Conservation (phyloP, 1,140 invertebrate genomes). For the Apis dorsata region DNA sequence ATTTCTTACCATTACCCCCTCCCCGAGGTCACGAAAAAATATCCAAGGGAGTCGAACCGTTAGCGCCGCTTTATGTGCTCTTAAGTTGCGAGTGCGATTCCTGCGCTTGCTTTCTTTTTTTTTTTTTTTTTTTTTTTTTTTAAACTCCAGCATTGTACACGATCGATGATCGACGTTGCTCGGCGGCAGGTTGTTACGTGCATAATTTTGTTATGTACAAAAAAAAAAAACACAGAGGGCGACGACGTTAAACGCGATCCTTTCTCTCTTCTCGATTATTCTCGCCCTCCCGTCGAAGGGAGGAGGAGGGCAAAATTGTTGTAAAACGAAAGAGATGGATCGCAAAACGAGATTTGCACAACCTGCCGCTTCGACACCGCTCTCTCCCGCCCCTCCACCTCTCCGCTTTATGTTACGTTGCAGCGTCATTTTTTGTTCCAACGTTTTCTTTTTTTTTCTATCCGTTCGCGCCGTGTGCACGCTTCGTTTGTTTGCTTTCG, state of each 20-base stretch:
- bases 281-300: too few relatives aligned
- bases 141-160: constrained; percentile 2
- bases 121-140: neutral
- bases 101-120: constrained; percentile 8
- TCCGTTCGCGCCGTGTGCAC: constrained; percentile 46
- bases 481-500: constrained; percentile 62
- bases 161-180: constrained; percentile 6
- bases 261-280: too few relatives aligned
- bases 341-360: neutral
- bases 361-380: constrained; percentile 20
- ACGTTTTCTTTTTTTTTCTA: constrained; percentile 27
- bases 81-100: constrained; percentile 12
- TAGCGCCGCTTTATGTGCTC: neutral
- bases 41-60: neutral
- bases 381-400: constrained; percentile 34
- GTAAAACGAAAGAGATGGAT: neutral
- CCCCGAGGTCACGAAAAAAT: too few relatives aligned
- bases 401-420: constrained; percentile 65
- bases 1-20: too few relatives aligned
- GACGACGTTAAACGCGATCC: too few relatives aligned
- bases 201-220: too few relatives aligned
- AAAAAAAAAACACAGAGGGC: too few relatives aligned
- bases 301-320: too few relatives aligned
- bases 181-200: neutral
- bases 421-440: constrained; percentile 63